A percentile compares a stretch with the other conserved stretches of the same genome.
Evolutionary conservation across 1,140 invertebrate genomes (phyloP).

Genomic region (Olivierus martensii): DNA sequence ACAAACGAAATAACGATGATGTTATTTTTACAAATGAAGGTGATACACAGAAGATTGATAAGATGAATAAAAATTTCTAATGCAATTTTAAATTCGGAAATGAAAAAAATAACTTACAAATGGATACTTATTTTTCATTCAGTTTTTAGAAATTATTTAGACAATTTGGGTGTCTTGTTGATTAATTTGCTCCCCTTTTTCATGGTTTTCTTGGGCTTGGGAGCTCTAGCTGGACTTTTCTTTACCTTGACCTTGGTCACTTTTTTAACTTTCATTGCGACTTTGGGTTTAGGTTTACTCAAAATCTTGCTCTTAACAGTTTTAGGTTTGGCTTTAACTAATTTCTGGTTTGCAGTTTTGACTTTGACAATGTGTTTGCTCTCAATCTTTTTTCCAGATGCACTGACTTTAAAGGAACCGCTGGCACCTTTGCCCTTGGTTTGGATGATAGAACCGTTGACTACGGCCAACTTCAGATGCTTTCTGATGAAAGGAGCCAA

Average conservation of each 20-base stretch:
- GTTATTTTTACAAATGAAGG: no score
- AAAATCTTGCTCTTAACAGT: slow-evolving; percentile 1
- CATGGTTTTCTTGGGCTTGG: slow-evolving; percentile 14
- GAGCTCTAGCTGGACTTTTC: slow-evolving; percentile 9
- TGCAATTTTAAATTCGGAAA: no score
- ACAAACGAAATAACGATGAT: no score
- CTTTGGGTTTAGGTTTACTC: slow-evolving; percentile 11
- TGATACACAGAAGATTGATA: no score
- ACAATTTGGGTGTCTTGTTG: not conserved
- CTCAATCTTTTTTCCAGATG: slow-evolving; percentile 20
- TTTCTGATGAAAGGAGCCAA: no score
- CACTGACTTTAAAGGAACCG: slow-evolving; percentile 20
- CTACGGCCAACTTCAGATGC: no score
- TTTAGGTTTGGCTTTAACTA: slow-evolving; percentile 7
- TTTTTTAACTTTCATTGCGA: slow-evolving; percentile 3
- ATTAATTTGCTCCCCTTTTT: not conserved
- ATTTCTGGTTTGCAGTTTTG: slow-evolving; percentile 2
- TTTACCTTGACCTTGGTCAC: slow-evolving; percentile 10
- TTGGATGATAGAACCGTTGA: no score
- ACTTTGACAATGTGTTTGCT: not conserved
- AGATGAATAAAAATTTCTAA: no score
- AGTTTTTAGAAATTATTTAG: no score
- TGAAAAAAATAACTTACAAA: no score
- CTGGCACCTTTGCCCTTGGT: no score
- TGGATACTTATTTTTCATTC: no score